A percentile compares a stretch with the other conserved stretches of the same genome.
Conservation (phyloP, 1,140 invertebrate genomes). For the Lucilia sericata region DNA sequence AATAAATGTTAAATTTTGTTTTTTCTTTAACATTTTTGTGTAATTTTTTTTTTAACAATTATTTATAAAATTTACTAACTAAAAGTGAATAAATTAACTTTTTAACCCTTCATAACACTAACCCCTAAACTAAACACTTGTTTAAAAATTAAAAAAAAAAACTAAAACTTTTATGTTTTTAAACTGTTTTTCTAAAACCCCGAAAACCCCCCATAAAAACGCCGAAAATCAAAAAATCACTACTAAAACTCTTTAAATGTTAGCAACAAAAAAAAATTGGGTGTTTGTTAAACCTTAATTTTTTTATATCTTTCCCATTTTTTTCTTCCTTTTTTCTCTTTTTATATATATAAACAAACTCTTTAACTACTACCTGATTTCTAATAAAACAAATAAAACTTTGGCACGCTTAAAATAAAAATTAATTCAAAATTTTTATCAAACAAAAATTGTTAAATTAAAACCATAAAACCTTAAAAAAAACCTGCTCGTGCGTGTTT, state of each 20-base stretch:
- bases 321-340: slow-evolving; percentile 39
- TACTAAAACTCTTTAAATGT: not conserved
- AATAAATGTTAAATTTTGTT: too few relatives aligned
- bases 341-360: slow-evolving; percentile 20
- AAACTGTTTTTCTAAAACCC: too few relatives aligned
- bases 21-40: too few relatives aligned
- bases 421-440: not conserved
- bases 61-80: too few relatives aligned
- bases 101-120: too few relatives aligned
- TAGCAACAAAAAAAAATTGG: slow-evolving; percentile 20
- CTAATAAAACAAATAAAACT: not conserved
- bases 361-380: not conserved
- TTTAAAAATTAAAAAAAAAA: too few relatives aligned
- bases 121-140: not conserved
- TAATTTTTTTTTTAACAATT: too few relatives aligned
- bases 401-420: slow-evolving; percentile 39
- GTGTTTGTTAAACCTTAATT: slow-evolving; percentile 23
- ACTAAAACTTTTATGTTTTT: too few relatives aligned
- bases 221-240: not conserved
- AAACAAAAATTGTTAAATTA: not conserved
- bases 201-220: not conserved
- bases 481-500: not conserved
- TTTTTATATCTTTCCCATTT: slow-evolving; percentile 40
- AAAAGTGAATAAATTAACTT: too few relatives aligned
- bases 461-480: not conserved